Evolutionary conservation across 2,888 invertebrate species (phyloP), one percentile per base, ranked within the genome.

Genomic region (Ophion costatus): DNA sequence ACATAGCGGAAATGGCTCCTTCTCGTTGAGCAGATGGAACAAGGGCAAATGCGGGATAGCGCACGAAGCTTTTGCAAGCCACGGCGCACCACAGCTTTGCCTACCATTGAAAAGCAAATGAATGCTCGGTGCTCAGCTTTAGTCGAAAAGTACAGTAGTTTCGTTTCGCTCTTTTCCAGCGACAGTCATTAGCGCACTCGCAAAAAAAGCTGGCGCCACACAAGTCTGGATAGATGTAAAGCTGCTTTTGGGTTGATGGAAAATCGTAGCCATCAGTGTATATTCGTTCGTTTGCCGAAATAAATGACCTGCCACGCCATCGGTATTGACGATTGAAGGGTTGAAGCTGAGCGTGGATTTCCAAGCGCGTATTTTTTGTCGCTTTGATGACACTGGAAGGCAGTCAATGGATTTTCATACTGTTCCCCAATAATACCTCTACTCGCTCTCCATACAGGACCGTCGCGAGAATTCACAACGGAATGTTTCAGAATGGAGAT

Each of bases 51-150:
- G 56, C 57, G 63, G 75, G 38, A 70, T 69, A 51, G 66, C 67
- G 38, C 71, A 14, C 64, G 64, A 70, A 51, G 33, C 29, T 51
- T 74, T 79, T 64, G n/a, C 74, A 69, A 77, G 74, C 45, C 51
- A 14, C 38, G 33, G 33, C 63, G 70, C 64, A 51, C 17, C 29
- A n/a, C 75, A 69, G 63, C 61, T 71, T 61, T 67, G 57, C 9
- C 14, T 33, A 66, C 22, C 66, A 42, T 76, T 80, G 14, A 66
- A 79, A 76, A 80, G 42, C 67, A 76, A 59, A 80, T 76, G 51
- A 80, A 80, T 51, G 56, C 29, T 69, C n/a, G n/a, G 29, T 51
- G 63, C 29, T 69, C 29, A 71, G 29, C 63, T 75, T 51, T 51
- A 17, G 17, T 5, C 5, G 51, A 17, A 51, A 33, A 51, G 51